Conservation (phyloP, 2,113 vertebrate species). For the Takifugu bimaculatus region DNA sequence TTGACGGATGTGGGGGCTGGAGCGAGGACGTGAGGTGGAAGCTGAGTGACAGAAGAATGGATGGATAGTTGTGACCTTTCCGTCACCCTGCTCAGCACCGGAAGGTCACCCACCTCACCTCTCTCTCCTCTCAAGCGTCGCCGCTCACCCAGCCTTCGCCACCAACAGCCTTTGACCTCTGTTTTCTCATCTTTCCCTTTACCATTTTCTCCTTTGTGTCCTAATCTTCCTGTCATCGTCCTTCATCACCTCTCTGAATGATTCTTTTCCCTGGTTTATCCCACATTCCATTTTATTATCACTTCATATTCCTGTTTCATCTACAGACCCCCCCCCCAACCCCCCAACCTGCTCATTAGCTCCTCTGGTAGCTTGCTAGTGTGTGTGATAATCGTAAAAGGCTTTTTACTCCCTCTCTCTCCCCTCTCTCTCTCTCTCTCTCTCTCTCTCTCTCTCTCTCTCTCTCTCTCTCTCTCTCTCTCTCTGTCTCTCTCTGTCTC, state of each 20-base stretch:
- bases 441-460: too few relatives aligned
- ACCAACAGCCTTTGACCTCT: too few relatives aligned
- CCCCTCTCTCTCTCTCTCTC: neutral
- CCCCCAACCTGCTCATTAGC: conserved; percentile 29
- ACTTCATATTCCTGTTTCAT: neutral
- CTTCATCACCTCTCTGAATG: neutral
- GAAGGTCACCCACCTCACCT: neutral
- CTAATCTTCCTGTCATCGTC: neutral
- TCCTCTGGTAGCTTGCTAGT: conserved; percentile 14
- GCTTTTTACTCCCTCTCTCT: too few relatives aligned
- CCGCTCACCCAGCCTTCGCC: neutral
- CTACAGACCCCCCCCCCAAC: conserved; percentile 1
- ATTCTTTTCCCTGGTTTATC: neutral
- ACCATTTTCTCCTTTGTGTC: neutral
- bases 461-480: too few relatives aligned
- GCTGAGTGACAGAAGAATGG: conserved; percentile 16
- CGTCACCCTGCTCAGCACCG: conserved; percentile 19
- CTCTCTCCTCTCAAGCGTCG: neutral
- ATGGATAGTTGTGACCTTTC: conserved; percentile 39
- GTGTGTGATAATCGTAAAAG: conserved; percentile 10
- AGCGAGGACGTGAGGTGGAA: conserved; percentile 11
- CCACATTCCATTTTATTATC: neutral
- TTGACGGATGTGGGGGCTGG: conserved; percentile 9
- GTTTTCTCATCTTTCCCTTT: too few relatives aligned
- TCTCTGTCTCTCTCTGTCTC: too few relatives aligned